These are phyloP conservation scores for Corella eumyota DNA, from an alignment of 23 tunicate species.

Conservation along the genomic window DNA sequence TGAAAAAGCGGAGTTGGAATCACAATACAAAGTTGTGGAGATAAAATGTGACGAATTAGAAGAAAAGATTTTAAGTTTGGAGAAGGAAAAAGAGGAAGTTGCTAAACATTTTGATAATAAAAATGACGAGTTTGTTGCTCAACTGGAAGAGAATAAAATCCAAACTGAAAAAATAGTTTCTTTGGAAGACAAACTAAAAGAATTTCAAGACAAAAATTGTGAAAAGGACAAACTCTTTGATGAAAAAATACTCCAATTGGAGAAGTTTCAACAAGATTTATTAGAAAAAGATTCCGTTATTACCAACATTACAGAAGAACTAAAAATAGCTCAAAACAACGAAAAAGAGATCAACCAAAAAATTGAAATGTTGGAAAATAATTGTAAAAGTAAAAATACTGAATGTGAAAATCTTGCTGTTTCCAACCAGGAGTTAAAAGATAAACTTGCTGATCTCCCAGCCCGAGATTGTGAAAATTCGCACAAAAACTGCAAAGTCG, in stretches of 20 bases:
- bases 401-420: no score
- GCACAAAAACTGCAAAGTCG: neutral
- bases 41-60: neutral
- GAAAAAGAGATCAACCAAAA: no score
- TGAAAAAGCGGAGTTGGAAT: constrained; percentile 2
- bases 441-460: no score
- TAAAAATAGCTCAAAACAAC: neutral
- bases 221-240: constrained; percentile 1
- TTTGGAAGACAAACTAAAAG: neutral
- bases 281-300: neutral
- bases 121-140: neutral
- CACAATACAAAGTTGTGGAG: neutral
- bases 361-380: no score
- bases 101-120: neutral
- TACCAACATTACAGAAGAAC: neutral
- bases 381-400: no score
- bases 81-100: constrained; percentile 6
- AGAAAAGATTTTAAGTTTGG: neutral
- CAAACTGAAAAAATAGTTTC: neutral
- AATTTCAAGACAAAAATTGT: neutral
- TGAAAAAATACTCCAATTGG: neutral
- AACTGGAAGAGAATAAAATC: neutral
- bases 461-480: neutral
- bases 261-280: neutral
- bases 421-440: no score